Conservation (phyloP, 2,888 invertebrate species). For the Apantesis nais region DNA sequence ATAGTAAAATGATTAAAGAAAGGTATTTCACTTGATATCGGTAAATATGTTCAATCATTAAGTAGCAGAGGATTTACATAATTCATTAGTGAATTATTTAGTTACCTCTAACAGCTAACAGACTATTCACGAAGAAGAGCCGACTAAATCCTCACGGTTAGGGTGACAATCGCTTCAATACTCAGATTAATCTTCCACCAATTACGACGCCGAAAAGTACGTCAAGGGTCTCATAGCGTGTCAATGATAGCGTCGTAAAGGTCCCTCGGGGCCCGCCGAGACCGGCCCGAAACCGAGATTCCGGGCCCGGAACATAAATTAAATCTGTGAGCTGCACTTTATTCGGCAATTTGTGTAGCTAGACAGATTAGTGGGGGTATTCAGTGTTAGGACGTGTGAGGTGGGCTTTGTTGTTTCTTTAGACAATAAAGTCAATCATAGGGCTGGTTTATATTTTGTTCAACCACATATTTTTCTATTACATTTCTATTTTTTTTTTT, state of each 20-base stretch:
- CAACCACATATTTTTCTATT: neutral
- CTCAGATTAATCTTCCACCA: conserved; percentile 19
- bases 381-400: neutral
- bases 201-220: conserved; percentile 26
- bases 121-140: neutral
- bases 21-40: no score
- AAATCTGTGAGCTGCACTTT: conserved; percentile 18
- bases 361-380: conserved; percentile 11
- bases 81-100: no score
- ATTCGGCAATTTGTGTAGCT: conserved; percentile 9
- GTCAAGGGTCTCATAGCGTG: conserved; percentile 22
- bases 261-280: conserved; percentile 8
- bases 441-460: neutral
- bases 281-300: neutral
- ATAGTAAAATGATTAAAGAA: no score
- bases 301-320: conserved; percentile 15
- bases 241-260: conserved; percentile 27
- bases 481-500: neutral
- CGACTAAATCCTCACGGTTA: neutral
- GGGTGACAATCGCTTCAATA: conserved; percentile 11
- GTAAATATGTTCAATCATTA: neutral
- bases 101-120: neutral
- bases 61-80: neutral
- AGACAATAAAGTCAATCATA: neutral
- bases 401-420: neutral